Conservation (phyloP, 35 echinoderm and acorn worm species). For the Hemicentrotus pulcherrimus region DNA sequence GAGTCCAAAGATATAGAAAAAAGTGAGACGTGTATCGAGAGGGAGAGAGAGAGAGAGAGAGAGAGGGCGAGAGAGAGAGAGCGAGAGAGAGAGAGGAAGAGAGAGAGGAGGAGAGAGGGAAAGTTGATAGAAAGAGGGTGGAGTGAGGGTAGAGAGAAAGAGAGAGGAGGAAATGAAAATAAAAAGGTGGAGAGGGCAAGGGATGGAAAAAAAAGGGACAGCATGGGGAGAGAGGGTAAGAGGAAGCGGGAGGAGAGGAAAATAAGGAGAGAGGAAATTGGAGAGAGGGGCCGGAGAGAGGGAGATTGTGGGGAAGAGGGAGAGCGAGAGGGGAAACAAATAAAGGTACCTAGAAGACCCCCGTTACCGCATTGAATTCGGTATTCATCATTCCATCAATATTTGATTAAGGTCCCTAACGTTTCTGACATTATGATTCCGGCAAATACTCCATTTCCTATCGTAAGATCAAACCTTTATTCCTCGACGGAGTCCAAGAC, state of each 20-base stretch:
- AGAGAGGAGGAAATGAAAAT: not conserved
- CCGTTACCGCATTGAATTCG: not conserved
- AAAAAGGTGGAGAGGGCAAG: not conserved
- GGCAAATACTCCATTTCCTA: conserved; percentile 3
- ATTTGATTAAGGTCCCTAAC: conserved; percentile 18
- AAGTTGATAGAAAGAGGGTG: not conserved
- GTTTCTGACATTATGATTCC: conserved; percentile 11
- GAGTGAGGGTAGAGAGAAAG: not conserved
- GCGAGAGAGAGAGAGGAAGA: not conserved
- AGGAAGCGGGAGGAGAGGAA: not conserved
- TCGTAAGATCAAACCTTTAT: not conserved
- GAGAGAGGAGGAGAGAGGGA: not conserved
- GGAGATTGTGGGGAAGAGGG: not conserved
- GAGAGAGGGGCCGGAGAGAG: not conserved
- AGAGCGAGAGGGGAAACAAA: not conserved
- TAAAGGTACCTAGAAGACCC: not conserved
- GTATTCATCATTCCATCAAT: conserved; percentile 18
- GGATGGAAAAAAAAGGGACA: not conserved
- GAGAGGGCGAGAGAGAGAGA: not conserved
- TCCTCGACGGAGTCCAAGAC: not conserved
- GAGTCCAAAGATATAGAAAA: too few relatives aligned
- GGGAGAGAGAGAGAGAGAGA: not conserved
- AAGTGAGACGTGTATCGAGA: too few relatives aligned
- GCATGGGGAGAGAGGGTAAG: not conserved
- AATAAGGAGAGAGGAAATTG: not conserved